A percentile compares a stretch with the other conserved stretches of the same genome.
Evolutionary conservation across 2,888 invertebrate species (phyloP).

Genomic region (Tanytarsus gracilentus): DNA sequence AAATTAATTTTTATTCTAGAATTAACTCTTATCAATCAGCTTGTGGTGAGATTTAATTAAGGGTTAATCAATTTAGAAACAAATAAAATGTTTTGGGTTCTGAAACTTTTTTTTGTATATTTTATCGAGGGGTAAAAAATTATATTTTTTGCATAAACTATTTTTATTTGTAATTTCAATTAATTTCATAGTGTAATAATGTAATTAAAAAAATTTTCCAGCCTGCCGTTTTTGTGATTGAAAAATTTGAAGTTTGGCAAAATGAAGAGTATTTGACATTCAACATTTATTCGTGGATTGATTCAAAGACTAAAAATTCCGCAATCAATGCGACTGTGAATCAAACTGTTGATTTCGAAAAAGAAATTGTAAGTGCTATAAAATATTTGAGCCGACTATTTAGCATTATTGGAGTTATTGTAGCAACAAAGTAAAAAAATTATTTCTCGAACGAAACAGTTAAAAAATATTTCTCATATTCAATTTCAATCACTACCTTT

Average conservation of each 20-base stretch:
- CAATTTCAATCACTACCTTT: neutral
- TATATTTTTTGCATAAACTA: no score
- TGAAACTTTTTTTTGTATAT: no score
- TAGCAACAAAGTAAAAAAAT: no score
- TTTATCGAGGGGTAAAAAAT: no score
- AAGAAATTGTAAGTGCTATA: constrained; percentile 8
- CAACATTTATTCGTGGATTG: neutral
- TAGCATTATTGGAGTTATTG: neutral
- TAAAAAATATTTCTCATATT: neutral
- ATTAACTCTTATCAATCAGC: no score
- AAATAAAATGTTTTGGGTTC: no score
- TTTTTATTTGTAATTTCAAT: neutral
- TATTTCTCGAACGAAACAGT: no score
- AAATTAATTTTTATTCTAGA: no score
- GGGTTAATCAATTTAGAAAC: no score
- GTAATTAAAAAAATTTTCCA: constrained; percentile 1
- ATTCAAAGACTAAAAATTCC: neutral
- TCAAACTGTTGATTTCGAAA: neutral
- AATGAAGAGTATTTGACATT: neutral
- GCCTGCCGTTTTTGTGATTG: neutral
- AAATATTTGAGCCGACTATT: no score
- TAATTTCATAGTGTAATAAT: neutral
- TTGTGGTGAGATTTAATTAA: no score
- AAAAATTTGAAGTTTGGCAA: constrained; percentile 1
- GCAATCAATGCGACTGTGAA: neutral